phyloP scores from a whole-genome alignment of 2,888 invertebrate genomes.

The Gisinianus flammeolus region DNA sequence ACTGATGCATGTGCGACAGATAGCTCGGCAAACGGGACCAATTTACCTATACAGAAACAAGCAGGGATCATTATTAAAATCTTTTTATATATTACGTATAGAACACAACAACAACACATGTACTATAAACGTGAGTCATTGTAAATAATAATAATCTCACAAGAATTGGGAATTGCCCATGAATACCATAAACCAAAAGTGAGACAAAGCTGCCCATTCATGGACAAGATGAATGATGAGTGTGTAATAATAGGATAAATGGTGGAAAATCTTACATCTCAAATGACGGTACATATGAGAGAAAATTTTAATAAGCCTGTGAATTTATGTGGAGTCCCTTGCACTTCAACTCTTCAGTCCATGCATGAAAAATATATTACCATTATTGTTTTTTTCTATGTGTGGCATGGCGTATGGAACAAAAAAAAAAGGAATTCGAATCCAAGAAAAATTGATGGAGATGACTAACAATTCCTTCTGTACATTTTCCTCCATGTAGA shows the following conservation, averaged over 20 bases:
- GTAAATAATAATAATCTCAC: too few relatives aligned
- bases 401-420: background rate
- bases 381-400: background rate
- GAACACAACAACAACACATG: too few relatives aligned
- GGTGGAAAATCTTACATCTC: too few relatives aligned
- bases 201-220: background rate
- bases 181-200: background rate
- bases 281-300: too few relatives aligned
- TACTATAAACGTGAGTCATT: too few relatives aligned
- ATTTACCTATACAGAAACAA: constrained; percentile 73
- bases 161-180: too few relatives aligned
- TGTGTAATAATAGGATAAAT: too few relatives aligned
- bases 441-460: background rate
- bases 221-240: background rate
- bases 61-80: too few relatives aligned
- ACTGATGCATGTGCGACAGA: constrained; percentile 92
- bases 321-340: too few relatives aligned
- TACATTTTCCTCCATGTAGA: background rate
- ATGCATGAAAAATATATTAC: background rate
- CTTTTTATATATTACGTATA: too few relatives aligned
- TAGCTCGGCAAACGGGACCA: constrained; percentile 89
- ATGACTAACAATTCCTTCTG: background rate
- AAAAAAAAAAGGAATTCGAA: too few relatives aligned
- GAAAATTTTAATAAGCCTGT: too few relatives aligned
- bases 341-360: background rate